Percentiles rank a stretch among this genome's conserved stretches.
phyloP scores from a whole-genome alignment of 30 jellyfish, hydroid and myxozoan genomes.

The Nemopilema nomurai region DNA sequence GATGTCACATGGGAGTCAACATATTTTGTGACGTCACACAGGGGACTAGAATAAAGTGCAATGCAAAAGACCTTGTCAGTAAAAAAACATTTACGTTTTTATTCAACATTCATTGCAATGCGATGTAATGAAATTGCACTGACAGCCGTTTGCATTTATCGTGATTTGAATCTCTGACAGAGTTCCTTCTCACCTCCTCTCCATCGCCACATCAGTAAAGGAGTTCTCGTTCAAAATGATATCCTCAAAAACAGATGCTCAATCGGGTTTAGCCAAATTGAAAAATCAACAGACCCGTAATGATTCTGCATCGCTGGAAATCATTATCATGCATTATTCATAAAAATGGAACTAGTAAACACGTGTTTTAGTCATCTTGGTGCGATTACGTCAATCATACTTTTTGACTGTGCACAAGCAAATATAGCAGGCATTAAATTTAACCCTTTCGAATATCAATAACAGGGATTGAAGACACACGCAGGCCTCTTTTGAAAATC shows the following conservation, averaged over 20 bases:
- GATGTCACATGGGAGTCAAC: too few relatives aligned
- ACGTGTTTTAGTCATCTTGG: background rate
- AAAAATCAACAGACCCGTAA: background rate
- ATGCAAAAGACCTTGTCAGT: background rate
- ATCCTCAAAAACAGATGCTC: background rate
- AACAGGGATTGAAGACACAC: too few relatives aligned
- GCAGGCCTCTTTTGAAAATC: too few relatives aligned
- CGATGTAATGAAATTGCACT: too few relatives aligned
- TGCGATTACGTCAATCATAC: background rate
- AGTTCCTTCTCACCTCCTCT: background rate
- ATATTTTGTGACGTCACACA: too few relatives aligned
- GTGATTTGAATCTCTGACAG: too few relatives aligned
- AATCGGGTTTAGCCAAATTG: background rate
- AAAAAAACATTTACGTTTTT: background rate
- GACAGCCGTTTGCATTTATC: background rate
- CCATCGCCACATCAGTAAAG: background rate
- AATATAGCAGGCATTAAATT: background rate
- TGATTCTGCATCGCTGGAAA: background rate
- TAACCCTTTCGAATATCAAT: too few relatives aligned
- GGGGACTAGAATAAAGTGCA: too few relatives aligned
- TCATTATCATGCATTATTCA: background rate
- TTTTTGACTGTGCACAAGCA: background rate
- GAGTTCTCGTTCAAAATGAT: background rate
- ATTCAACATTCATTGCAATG: too few relatives aligned
- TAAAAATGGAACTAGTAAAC: background rate